phyloP scores from a whole-genome alignment of 2,888 invertebrate species.

The Dryobota labecula region DNA sequence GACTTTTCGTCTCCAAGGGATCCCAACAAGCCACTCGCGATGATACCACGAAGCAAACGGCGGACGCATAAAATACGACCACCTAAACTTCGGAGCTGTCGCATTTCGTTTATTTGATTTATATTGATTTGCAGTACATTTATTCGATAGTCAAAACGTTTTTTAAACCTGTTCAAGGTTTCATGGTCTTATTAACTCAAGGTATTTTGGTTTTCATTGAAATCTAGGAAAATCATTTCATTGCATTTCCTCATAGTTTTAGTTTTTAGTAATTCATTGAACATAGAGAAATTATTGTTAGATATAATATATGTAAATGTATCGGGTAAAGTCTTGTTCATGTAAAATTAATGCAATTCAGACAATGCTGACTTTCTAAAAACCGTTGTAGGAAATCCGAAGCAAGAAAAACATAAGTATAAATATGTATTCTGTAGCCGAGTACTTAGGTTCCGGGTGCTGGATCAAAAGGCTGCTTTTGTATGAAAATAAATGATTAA shows the following conservation, averaged over 20 bases:
- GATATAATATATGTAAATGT: background rate
- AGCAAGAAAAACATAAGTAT: background rate
- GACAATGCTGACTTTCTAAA: conserved; percentile 5
- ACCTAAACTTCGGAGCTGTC: conserved; percentile 56
- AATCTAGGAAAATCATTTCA: background rate
- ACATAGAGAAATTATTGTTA: background rate
- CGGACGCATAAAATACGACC: conserved; percentile 64
- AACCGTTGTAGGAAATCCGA: background rate
- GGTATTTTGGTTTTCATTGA: background rate
- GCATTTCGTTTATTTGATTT: background rate
- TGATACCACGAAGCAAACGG: conserved; percentile 61
- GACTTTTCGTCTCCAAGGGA: conserved; percentile 40
- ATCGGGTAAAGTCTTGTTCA: background rate
- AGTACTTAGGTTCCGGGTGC: no score
- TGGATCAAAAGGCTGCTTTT: no score
- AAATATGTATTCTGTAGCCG: no score
- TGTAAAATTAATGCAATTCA: background rate
- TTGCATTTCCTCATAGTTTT: background rate
- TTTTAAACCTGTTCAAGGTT: background rate
- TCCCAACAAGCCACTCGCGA: conserved; percentile 41
- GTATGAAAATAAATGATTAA: no score
- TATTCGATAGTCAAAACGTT: background rate
- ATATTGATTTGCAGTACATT: background rate
- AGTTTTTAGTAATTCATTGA: background rate
- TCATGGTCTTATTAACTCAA: background rate